Evolutionary conservation across 2,113 vertebrate genomes (phyloP), one percentile per base, ranked within the genome.

Genomic region (Notothenia rossii): DNA sequence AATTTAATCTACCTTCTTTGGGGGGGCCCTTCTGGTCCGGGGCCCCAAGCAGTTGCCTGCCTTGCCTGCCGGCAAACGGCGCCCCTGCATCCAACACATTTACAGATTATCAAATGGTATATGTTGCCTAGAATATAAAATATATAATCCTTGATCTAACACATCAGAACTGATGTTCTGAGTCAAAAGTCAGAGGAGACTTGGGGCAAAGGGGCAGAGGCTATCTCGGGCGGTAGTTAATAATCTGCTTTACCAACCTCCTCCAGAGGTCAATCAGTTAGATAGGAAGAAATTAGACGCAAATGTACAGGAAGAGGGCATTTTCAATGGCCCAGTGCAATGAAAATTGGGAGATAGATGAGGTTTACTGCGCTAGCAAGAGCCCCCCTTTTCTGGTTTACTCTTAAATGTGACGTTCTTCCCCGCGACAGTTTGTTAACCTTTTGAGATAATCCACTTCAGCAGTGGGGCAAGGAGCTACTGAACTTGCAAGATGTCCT

Each of bases 191-290:
- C 50, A 71, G 29, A 49, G 45, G 11, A 59, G 22, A n/a, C 50
- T 50, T 36, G 46, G 36, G 49, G 55, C 36, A 67, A 18, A 73
- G 65, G 20, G 49, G 9, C n/a, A 53, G 18, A 46, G 60, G 25
- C 45, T 29, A 62, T 75, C 10, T 25, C 68, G 45, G 29, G 54
- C 29, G 3, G 14, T 58, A 78, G 45, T 5, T n/a, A 58, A 6
- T 76, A 81, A 87, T 75, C 74, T 74, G 71, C 73, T 85, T 85
- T 85, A 58, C 29, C 9, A 43, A 10, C 53, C 53, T 33, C 20
- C 17, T 68, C 51, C 48, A 0, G 65, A 50, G 67, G 63, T 77
- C 43, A 75, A 46, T 49, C 25, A 55, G 5, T 60, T n/a, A 33
- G 45, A 65, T 7, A 9, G 1, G 43, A 5, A n/a, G 53, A 66